These are phyloP conservation scores for Strigops habroptila DNA, from an alignment of 2,113 vertebrate species.

Conservation along the genomic window DNA sequence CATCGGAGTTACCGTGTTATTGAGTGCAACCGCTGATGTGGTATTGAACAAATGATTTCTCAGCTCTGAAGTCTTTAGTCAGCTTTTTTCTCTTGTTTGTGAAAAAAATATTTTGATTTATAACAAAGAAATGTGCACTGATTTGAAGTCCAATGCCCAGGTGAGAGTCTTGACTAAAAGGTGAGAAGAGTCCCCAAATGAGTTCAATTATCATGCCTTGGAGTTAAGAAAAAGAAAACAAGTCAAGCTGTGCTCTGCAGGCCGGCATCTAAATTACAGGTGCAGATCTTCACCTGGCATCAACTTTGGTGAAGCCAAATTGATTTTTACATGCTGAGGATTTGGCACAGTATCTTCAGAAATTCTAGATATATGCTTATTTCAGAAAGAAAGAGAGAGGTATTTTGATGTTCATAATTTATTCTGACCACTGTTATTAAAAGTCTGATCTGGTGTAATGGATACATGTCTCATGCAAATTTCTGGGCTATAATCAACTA, in stretches of 20 bases:
- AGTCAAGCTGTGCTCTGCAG: constrained; percentile 45
- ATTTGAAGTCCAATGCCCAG: neutral
- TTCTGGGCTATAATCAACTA: neutral
- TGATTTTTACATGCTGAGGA: constrained; percentile 31
- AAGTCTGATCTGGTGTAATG: neutral
- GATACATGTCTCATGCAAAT: neutral
- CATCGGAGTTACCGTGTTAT: neutral
- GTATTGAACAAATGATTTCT: neutral
- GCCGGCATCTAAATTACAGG: constrained; percentile 27
- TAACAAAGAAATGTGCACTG: neutral
- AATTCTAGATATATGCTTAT: neutral
- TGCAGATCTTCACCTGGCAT: constrained; percentile 11
- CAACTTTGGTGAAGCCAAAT: neutral
- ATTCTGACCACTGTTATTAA: neutral
- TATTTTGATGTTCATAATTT: constrained; percentile 1
- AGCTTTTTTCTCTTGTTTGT: neutral
- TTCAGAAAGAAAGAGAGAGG: neutral
- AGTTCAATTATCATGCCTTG: neutral
- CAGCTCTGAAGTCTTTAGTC: neutral
- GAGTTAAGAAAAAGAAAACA: constrained; percentile 27
- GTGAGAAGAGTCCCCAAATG: neutral
- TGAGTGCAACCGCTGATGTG: neutral
- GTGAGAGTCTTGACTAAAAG: neutral
- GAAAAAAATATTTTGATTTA: neutral
- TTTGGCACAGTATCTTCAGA: neutral